Evolutionary conservation across 2,888 invertebrate species (phyloP).

Genomic region (Sinopyrophorus schimmeli): DNA sequence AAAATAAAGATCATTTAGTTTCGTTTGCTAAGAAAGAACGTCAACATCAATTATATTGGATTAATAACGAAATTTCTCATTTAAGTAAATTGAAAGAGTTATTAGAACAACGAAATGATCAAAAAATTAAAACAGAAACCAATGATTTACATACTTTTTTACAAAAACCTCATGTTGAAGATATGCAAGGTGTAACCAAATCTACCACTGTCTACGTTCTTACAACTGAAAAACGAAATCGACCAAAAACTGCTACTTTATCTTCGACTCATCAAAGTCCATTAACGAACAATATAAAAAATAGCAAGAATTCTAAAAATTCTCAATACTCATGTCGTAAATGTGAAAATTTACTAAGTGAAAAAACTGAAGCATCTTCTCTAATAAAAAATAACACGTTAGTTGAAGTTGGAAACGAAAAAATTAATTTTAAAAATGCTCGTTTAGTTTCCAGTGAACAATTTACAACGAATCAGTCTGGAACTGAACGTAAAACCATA

Average conservation of each 20-base stretch:
- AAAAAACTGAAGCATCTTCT: too few relatives aligned
- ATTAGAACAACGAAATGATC: constrained; percentile 38
- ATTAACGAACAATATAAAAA: too few relatives aligned
- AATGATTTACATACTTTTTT: constrained; percentile 3
- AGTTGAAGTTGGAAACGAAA: constrained; percentile 4
- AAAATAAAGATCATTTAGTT: constrained; percentile 39
- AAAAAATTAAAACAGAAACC: not conserved
- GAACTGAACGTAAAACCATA: constrained; percentile 1
- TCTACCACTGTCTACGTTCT: constrained; percentile 46
- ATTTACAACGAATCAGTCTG: not conserved
- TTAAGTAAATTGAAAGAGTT: constrained; percentile 58
- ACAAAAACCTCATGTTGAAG: constrained; percentile 24
- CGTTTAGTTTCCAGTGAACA: constrained; percentile 12
- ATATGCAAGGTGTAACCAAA: constrained; percentile 36
- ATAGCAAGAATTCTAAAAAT: too few relatives aligned
- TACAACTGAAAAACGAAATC: constrained; percentile 39
- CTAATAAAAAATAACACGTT: too few relatives aligned
- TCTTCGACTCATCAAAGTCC: not conserved
- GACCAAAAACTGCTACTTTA: too few relatives aligned
- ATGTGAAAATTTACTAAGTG: too few relatives aligned
- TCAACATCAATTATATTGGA: constrained; percentile 61
- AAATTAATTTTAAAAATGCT: constrained; percentile 14
- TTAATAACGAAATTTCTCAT: constrained; percentile 62
- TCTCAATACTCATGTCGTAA: too few relatives aligned
- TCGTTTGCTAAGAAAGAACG: constrained; percentile 58